A percentile compares a stretch with the other conserved stretches of the same genome.
Evolutionary conservation across 2,113 vertebrate genomes (phyloP).

Genomic region (Rhombomys opimus): DNA sequence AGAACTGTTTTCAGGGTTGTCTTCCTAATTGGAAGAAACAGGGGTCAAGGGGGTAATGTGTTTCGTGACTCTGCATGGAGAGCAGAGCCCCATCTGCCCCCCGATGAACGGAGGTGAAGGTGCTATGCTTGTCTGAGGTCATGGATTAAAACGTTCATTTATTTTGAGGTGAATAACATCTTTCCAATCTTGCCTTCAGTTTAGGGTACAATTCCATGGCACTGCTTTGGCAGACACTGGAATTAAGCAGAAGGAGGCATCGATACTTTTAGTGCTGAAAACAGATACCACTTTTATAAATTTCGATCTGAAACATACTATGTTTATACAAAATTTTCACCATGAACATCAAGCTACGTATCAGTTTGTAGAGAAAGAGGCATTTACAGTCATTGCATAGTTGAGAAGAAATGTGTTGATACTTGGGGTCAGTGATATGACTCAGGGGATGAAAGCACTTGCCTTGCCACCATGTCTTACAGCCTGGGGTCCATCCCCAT

Average conservation of each 20-base stretch:
- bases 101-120: neutral
- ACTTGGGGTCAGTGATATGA: too few species aligned
- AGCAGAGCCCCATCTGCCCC: neutral
- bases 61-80: neutral
- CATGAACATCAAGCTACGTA: neutral
- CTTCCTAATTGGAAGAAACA: neutral
- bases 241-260: neutral
- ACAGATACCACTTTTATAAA: neutral
- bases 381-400: neutral
- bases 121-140: neutral
- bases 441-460: neutral
- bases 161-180: neutral
- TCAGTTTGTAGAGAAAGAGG: constrained; percentile 10
- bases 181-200: neutral
- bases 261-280: neutral
- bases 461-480: too few species aligned
- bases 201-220: neutral
- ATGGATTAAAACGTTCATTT: neutral
- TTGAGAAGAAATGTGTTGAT: neutral
- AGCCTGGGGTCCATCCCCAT: neutral
- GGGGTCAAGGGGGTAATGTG: neutral
- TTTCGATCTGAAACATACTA: neutral
- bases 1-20: neutral
- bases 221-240: neutral
- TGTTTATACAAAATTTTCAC: neutral